Evolutionary conservation across 2,888 invertebrate genomes (phyloP), one percentile per base, ranked within the genome.

Genomic region (Pheosia gnoma): DNA sequence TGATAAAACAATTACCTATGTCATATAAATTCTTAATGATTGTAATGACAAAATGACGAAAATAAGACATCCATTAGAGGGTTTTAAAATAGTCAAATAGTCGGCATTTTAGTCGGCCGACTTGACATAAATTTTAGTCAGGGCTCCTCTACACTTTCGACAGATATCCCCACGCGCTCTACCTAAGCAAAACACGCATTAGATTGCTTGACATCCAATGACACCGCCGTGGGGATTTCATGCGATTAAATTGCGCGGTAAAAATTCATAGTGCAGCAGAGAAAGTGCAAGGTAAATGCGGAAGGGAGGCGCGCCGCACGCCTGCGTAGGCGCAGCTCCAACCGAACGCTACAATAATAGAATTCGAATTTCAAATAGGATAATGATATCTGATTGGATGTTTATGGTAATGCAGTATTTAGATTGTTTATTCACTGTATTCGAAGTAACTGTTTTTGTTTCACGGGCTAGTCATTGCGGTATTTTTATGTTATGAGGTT

Each of bases 201-300:
- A 64, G 62, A 70, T 71, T 72, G 69, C 74, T 68, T 71, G 60
- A 43, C n/a, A 39, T 58, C 59, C 62, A 60, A 58, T 25, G 25
- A 25, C 63, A 57, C 59, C 62, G 70, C 62, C 62, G 68, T 63
- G 54, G 62, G 64, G 69, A 73, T 77, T 82, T 77, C 78, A 77
- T 80, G 62, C 70, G 71, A 77, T 70, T 71, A 79, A 78, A 79
- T 77, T 74, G 72, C 72, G 80, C 71, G 72, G 67, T 74, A 65
- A 74, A 75, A 78, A 78, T 76, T 77, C 78, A 74, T 72, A 81
- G 79, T 78, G 84, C 82, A 81, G 68, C 67, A 68, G 85, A 80
- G 87, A 87, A 87, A 87, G 87, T 87, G 83, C 80, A 78, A 70
- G 67, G 71, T 71, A 71, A 80, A 83, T 72, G 82, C 85, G 85